Evolutionary conservation across 2,888 invertebrate species (phyloP).

Genomic region (Opisthograptis luteolata): DNA sequence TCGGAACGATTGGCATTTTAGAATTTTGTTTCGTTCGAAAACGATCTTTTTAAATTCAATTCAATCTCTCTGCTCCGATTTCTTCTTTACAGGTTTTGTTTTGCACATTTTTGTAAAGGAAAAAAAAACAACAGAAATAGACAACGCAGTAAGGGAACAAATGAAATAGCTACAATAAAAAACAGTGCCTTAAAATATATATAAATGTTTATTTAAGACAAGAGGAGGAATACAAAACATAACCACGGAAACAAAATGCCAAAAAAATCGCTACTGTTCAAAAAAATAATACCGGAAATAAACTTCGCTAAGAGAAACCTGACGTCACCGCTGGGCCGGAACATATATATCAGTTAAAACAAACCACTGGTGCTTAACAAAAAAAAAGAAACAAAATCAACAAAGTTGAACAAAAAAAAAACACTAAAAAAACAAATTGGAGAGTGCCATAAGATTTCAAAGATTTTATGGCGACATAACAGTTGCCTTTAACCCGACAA

Average conservation of each 20-base stretch:
- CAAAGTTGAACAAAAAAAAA: constrained; percentile 61
- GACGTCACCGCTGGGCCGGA: constrained; percentile 71
- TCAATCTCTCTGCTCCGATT: constrained; percentile 70
- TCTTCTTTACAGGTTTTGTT: constrained; percentile 77
- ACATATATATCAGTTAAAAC: constrained; percentile 79
- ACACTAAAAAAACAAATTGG: constrained; percentile 47
- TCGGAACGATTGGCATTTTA: constrained; percentile 50
- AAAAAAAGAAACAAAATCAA: constrained; percentile 54
- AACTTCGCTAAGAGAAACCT: constrained; percentile 80
- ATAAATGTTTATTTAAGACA: constrained; percentile 64
- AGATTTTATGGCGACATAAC: constrained; percentile 62
- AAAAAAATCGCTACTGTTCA: constrained; percentile 78
- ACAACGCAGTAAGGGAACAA: constrained; percentile 68
- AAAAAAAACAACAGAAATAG: constrained; percentile 42
- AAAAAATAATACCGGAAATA: constrained; percentile 79
- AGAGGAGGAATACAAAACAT: constrained; percentile 58
- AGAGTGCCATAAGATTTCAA: constrained; percentile 70
- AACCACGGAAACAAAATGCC: constrained; percentile 82
- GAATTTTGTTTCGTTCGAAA: constrained; percentile 29
- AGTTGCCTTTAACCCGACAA: constrained; percentile 79
- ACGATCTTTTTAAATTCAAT: constrained; percentile 45
- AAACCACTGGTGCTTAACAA: constrained; percentile 50
- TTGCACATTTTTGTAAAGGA: constrained; percentile 46
- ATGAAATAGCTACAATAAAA: constrained; percentile 54
- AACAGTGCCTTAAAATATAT: constrained; percentile 82